Evolutionary conservation across 1,140 invertebrate genomes (phyloP), one percentile per base, ranked within the genome.

Genomic region (Atta texana): DNA sequence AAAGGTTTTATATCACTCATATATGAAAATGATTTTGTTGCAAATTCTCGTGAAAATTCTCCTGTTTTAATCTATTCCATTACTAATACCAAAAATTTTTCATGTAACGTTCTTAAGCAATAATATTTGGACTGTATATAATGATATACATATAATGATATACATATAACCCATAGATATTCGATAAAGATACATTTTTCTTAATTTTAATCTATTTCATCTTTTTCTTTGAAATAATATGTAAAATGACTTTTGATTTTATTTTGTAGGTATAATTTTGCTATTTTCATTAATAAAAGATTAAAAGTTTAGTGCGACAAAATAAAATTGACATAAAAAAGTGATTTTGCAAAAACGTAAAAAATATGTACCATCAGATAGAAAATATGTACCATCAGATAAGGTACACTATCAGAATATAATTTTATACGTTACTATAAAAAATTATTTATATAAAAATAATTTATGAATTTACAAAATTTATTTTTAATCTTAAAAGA

Each of bases 281-380:
- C 16, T n/a, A 16, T 3, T 7, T 28, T 31, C 49, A 49, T n/a
- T 8, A 10, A 16, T 8, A 44, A 5, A 66, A n/a, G 28, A 39
- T 66, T n/a, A 18, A 66, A 51, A 66, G 5, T 28, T 5, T 6
- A 14, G 6, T 10, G 21, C 21, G 4, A 78, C 18, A 49, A n/a
- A 66, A 31, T 66, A 66, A 51, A 78, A 16, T 66, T 49, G 16
- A 75, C 1, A 63, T 77, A 2, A 78, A 51, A 53, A 78, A 49
- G 1, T 0, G 1, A 1, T 16, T 64, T 61, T 44, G 16, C 8
- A 34, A 51, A 31, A 1, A 28, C 7, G 8, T 16, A 63, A 63
- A 21, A 12, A 10, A 44, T 10, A 44, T 44, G 39, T 57, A 57
- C 49, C 1, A 31, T 53, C n/a, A 55, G n/a, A 55, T 59, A 44